A percentile compares a stretch with the other conserved stretches of the same genome.
Conservation (phyloP, 1,140 invertebrate genomes). For the Glossosoma conforme region DNA sequence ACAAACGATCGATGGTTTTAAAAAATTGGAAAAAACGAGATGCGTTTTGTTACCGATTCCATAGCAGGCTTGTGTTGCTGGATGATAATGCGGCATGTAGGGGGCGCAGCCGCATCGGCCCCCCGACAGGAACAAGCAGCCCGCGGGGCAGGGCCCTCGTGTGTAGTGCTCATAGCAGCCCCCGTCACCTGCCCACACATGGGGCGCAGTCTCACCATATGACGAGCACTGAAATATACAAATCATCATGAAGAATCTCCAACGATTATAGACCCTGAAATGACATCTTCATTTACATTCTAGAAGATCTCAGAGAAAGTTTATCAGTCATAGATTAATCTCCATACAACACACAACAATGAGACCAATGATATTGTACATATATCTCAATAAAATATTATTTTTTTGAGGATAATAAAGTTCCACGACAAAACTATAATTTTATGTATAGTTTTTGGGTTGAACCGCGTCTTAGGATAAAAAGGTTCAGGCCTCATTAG, state of each 20-base stretch:
- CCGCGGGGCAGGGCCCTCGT: constrained; percentile 67
- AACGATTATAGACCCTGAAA: too few relatives aligned
- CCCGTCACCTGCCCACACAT: constrained; percentile 50
- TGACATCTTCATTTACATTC: too few relatives aligned
- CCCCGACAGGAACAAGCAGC: constrained; percentile 69
- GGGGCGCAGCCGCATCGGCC: constrained; percentile 65
- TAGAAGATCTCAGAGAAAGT: too few relatives aligned
- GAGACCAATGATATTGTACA: neutral
- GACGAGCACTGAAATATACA: constrained; percentile 14
- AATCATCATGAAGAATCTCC: too few relatives aligned
- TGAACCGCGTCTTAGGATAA: too few relatives aligned
- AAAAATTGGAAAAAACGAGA: too few relatives aligned
- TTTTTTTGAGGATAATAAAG: too few relatives aligned
- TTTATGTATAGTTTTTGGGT: too few relatives aligned
- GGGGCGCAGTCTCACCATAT: constrained; percentile 43
- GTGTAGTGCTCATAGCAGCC: constrained; percentile 74
- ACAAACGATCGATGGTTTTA: too few relatives aligned
- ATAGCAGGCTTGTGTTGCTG: constrained; percentile 62
- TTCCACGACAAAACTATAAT: too few relatives aligned
- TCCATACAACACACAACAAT: neutral
- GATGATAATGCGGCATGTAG: constrained; percentile 67
- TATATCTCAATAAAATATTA: neutral
- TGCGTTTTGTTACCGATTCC: constrained; percentile 69
- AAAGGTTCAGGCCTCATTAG: too few relatives aligned
- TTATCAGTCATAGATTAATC: too few relatives aligned